phyloP scores from a whole-genome alignment of 2,888 invertebrate species.

The Microctonus hyperodae region DNA sequence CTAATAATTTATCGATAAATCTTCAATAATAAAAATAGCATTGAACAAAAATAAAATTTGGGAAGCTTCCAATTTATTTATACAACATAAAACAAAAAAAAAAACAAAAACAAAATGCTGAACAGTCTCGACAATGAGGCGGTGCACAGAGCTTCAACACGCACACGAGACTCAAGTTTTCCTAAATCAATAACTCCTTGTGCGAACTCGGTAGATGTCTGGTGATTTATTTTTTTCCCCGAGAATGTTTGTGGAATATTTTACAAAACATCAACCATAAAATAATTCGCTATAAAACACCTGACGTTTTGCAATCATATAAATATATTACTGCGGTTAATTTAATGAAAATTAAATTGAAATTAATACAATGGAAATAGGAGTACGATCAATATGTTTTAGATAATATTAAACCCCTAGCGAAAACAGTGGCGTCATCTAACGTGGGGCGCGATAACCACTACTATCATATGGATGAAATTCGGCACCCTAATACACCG shows the following conservation, averaged over 20 bases:
- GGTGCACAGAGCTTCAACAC: conserved; percentile 36
- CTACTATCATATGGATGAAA: conserved; percentile 12
- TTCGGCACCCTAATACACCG: conserved; percentile 58
- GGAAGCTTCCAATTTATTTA: background rate
- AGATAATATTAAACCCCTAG: conserved; percentile 13
- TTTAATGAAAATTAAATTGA: background rate
- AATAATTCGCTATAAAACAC: background rate
- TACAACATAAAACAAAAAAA: background rate
- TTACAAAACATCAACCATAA: background rate
- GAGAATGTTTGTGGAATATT: background rate
- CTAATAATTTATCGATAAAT: background rate
- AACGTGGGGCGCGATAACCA: conserved; percentile 54
- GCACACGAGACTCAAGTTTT: conserved; percentile 52
- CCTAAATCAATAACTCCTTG: conserved; percentile 57
- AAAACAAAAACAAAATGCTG: background rate
- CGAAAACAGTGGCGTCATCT: conserved; percentile 57
- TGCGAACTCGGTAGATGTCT: background rate
- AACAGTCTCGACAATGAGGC: conserved; percentile 23
- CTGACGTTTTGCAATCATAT: background rate
- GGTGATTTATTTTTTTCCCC: background rate
- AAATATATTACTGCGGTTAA: background rate
- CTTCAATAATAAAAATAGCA: background rate
- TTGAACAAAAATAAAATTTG: background rate
- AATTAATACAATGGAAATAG: background rate
- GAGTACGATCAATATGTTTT: background rate